phyloP scores from a whole-genome alignment of 2,797 vertebrate genomes.

The Cyclura pinguis region DNA sequence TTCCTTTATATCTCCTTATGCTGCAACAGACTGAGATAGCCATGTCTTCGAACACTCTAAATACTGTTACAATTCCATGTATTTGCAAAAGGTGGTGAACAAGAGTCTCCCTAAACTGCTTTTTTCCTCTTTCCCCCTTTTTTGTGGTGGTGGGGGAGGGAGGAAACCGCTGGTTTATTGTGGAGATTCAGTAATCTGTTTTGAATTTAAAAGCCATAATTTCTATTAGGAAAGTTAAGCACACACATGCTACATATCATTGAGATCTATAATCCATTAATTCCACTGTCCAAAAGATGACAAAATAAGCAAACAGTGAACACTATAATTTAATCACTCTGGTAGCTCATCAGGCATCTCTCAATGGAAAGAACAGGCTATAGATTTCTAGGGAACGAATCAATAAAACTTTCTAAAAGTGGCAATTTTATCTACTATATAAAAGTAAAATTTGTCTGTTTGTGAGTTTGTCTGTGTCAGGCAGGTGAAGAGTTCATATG shows the following conservation, averaged over 20 bases:
- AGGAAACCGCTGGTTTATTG: background rate
- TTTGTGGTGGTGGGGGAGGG: too few species aligned
- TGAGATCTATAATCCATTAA: background rate
- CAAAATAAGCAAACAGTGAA: background rate
- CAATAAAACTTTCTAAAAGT: background rate
- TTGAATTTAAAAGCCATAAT: background rate
- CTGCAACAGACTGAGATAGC: too few species aligned
- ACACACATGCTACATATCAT: background rate
- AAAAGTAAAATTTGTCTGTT: too few species aligned
- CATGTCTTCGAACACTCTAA: background rate
- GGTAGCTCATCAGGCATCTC: background rate
- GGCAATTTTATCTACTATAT: background rate
- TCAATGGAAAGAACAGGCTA: background rate
- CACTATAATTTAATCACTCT: background rate
- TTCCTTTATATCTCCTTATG: too few species aligned
- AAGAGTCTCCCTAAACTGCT: background rate
- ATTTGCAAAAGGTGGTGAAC: slow-evolving; percentile 48
- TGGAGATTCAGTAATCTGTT: background rate
- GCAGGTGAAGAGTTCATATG: too few species aligned
- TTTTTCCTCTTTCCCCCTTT: rapidly evolving
- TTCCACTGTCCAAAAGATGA: background rate
- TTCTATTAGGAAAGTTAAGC: background rate
- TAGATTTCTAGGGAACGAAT: background rate
- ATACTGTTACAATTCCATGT: slow-evolving; percentile 15
- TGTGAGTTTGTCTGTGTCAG: too few species aligned